These are phyloP conservation scores for Dasysyrphus albostriatus DNA, from an alignment of 2,888 invertebrate species.

Conservation along the genomic window DNA sequence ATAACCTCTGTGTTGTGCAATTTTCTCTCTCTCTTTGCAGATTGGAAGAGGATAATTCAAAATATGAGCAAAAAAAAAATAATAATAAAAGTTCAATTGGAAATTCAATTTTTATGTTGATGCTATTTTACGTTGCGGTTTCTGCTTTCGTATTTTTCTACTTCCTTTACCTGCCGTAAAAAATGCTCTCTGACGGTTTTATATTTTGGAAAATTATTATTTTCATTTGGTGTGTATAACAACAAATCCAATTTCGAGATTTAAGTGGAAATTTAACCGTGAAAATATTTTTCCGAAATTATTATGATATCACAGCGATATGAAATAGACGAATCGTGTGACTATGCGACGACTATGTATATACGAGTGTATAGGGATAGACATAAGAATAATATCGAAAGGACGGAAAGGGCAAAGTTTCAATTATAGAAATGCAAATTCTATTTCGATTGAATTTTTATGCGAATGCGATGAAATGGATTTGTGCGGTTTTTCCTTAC, in stretches of 20 bases:
- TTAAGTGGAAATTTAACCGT: conserved; percentile 69
- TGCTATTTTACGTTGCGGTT: conserved; percentile 62
- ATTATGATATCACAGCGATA: conserved; percentile 40
- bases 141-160: conserved; percentile 28
- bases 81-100: conserved; percentile 50
- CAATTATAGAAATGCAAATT: conserved; percentile 73
- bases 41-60: conserved; percentile 38
- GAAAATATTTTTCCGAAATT: conserved; percentile 46
- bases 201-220: background rate
- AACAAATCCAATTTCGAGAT: conserved; percentile 65
- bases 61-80: background rate
- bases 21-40: background rate
- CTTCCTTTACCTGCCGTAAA: background rate
- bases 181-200: conserved; percentile 23
- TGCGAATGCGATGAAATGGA: conserved; percentile 49
- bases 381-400: background rate
- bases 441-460: conserved; percentile 61
- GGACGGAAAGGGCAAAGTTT: conserved; percentile 45
- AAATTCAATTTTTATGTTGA: conserved; percentile 62
- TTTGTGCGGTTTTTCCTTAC: conserved; percentile 31
- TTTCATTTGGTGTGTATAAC: background rate
- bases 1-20: conserved; percentile 21
- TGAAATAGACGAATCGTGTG: background rate
- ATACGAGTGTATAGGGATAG: background rate
- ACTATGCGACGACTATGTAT: background rate